Evolutionary conservation across 2,888 invertebrate species (phyloP).

Genomic region (Muschampia plurimacula): DNA sequence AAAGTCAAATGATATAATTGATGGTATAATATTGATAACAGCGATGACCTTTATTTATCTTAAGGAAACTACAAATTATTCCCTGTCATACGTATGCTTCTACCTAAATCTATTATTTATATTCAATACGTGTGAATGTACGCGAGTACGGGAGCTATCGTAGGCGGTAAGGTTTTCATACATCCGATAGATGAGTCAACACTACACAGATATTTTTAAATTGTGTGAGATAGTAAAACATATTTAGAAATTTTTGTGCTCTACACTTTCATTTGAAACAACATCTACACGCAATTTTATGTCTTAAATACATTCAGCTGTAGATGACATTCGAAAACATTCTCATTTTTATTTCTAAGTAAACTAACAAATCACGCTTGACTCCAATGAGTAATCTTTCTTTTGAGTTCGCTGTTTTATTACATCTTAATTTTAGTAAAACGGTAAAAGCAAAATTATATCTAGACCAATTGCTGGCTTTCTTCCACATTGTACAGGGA

Average conservation of each 20-base stretch:
- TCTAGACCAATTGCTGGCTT: constrained; percentile 34
- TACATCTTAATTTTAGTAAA: constrained; percentile 31
- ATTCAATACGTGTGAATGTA: neutral
- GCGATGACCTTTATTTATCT: too few species aligned
- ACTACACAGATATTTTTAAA: constrained; percentile 22
- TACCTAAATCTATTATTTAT: too few species aligned
- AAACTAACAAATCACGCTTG: constrained; percentile 34
- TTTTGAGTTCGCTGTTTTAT: constrained; percentile 30
- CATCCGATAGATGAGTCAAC: constrained; percentile 24
- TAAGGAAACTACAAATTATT: too few species aligned
- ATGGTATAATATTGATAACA: too few species aligned
- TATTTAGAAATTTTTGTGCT: constrained; percentile 9
- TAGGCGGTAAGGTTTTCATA: neutral
- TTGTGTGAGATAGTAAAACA: constrained; percentile 22
- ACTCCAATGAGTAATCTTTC: constrained; percentile 27
- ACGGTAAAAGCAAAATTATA: constrained; percentile 20
- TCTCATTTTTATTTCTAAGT: constrained; percentile 10
- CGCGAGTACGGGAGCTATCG: neutral
- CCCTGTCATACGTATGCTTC: too few species aligned
- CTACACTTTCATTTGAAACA: neutral
- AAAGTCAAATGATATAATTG: too few species aligned
- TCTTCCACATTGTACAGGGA: constrained; percentile 19
- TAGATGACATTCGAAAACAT: constrained; percentile 12
- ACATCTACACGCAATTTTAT: constrained; percentile 6
- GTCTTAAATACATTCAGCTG: neutral